Conservation (phyloP, 2,888 invertebrate genomes). For the Andrena bicolor region DNA sequence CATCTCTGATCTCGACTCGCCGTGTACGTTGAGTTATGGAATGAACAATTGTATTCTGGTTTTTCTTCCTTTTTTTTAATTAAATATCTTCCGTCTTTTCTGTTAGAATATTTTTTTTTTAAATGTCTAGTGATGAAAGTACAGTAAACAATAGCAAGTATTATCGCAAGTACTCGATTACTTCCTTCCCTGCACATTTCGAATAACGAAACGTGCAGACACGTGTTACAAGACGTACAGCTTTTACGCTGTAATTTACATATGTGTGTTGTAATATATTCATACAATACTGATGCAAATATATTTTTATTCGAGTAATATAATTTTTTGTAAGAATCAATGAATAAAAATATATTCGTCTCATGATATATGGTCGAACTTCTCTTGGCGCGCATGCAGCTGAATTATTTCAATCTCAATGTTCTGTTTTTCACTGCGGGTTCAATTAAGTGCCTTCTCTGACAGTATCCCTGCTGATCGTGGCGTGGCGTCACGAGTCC, state of each 20-base stretch:
- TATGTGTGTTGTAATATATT: conserved; percentile 17
- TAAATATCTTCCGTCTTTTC: conserved; percentile 15
- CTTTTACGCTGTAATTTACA: conserved; percentile 31
- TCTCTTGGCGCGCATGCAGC: conserved; percentile 8
- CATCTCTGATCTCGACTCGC: background rate
- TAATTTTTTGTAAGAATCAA: conserved; percentile 7
- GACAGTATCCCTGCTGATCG: conserved; percentile 22
- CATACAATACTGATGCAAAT: conserved; percentile 19
- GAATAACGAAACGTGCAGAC: conserved; percentile 10
- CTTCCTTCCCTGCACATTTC: conserved; percentile 27
- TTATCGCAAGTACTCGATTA: conserved; percentile 9
- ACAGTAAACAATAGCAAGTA: conserved; percentile 4
- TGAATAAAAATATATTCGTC: conserved; percentile 53
- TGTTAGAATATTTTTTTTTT: background rate
- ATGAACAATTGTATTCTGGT: conserved; percentile 5
- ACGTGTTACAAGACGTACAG: conserved; percentile 21
- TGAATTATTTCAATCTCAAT: conserved; percentile 43
- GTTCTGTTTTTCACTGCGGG: conserved; percentile 16
- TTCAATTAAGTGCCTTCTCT: conserved; percentile 33
- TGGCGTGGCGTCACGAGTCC: conserved; percentile 59
- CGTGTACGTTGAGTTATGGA: background rate
- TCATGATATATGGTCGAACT: conserved; percentile 3
- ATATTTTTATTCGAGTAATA: conserved; percentile 46
- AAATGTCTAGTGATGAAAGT: background rate
- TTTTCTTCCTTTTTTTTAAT: conserved; percentile 2